Percentiles rank a stretch among this genome's conserved stretches.
phyloP scores from a whole-genome alignment of 2,888 invertebrate genomes.

The Zhuqinia jingwanae region DNA sequence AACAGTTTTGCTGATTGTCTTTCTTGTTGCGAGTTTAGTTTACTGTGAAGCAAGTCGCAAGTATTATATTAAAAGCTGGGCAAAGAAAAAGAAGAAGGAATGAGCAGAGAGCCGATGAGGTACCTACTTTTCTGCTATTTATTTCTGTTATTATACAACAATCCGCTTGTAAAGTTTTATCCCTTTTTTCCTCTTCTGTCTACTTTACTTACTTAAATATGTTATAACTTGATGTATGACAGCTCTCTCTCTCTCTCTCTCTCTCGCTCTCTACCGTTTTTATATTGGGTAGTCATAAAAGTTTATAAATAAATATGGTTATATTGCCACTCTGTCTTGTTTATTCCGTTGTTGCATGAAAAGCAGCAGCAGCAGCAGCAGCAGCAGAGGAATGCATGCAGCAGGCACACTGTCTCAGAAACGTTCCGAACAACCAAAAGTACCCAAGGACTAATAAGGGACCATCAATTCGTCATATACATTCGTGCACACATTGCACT shows the following conservation, averaged over 20 bases:
- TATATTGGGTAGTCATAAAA: constrained; percentile 47
- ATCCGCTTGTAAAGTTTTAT: constrained; percentile 52
- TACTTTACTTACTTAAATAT: not conserved
- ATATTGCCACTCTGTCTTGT: constrained; percentile 50
- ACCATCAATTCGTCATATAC: constrained; percentile 40
- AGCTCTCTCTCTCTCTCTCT: no score
- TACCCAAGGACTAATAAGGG: constrained; percentile 48
- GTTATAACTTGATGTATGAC: not conserved
- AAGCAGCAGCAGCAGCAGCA: not conserved
- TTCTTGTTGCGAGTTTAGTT: not conserved
- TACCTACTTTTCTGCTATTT: not conserved
- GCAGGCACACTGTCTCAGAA: not conserved
- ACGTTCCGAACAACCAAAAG: not conserved
- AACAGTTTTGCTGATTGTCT: no score
- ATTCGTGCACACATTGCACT: constrained; percentile 2
- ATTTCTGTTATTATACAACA: constrained; percentile 38
- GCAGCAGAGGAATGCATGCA: not conserved
- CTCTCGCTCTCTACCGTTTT: no score
- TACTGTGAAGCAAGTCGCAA: not conserved
- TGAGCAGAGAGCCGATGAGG: no score
- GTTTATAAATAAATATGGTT: constrained; percentile 35
- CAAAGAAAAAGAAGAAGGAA: not conserved
- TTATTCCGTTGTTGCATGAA: not conserved
- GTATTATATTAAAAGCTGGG: not conserved
- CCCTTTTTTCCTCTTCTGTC: constrained; percentile 46